Conservation (phyloP, 2,888 invertebrate species). For the Volucella bombylans region DNA sequence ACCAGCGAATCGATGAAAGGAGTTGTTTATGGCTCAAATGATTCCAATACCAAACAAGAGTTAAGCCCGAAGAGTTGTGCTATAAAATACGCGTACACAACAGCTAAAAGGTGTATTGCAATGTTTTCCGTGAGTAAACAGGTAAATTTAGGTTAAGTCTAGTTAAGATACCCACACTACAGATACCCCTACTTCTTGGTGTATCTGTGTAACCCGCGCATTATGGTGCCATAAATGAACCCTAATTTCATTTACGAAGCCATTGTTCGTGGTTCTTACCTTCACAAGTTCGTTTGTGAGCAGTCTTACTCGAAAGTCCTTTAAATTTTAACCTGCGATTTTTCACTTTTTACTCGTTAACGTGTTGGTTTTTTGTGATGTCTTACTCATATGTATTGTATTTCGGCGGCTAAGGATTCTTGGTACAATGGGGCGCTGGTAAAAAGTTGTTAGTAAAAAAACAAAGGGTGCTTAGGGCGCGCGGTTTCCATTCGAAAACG, state of each 20-base stretch:
- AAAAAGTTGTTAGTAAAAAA: conserved; percentile 36
- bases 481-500: conserved; percentile 26
- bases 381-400: conserved; percentile 9
- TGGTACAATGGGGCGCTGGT: conserved; percentile 36
- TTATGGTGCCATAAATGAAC: conserved; percentile 11
- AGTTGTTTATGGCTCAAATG: conserved; percentile 64
- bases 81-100: conserved; percentile 20
- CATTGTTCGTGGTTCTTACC: conserved; percentile 26
- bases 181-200: too few species aligned
- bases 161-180: too few species aligned
- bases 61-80: conserved; percentile 64
- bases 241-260: conserved; percentile 36
- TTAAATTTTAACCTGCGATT: conserved; percentile 69
- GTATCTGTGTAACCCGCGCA: conserved; percentile 46
- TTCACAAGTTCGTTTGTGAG: conserved; percentile 30
- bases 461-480: conserved; percentile 31
- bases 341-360: conserved; percentile 51
- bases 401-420: conserved; percentile 6
- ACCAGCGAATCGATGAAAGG: conserved; percentile 53
- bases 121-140: conserved; percentile 36
- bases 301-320: conserved; percentile 47
- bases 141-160: conserved; percentile 30
- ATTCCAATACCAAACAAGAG: conserved; percentile 70
- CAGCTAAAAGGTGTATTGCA: conserved; percentile 46
- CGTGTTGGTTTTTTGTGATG: conserved; percentile 47